phyloP scores from a whole-genome alignment of 2,888 invertebrate genomes.

The Siphlonurus alternatus region DNA sequence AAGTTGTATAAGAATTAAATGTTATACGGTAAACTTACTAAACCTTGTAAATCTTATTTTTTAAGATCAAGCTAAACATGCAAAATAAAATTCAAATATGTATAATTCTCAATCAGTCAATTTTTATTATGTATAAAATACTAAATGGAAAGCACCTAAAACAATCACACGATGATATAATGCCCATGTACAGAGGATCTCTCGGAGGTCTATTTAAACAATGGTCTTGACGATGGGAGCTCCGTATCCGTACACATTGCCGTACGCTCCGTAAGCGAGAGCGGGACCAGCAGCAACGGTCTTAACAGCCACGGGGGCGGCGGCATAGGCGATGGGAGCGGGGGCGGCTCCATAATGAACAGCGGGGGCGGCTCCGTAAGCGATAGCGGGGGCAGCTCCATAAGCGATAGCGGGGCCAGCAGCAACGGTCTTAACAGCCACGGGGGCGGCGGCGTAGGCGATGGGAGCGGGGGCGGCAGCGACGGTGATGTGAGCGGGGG shows the following conservation, averaged over 20 bases:
- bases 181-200: neutral
- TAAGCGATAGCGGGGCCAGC: constrained; percentile 14
- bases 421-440: neutral
- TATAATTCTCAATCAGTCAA: too few relatives aligned
- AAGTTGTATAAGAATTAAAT: too few relatives aligned
- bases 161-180: too few relatives aligned
- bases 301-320: neutral
- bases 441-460: neutral
- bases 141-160: too few relatives aligned
- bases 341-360: neutral
- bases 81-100: too few relatives aligned
- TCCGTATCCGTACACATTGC: neutral
- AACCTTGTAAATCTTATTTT: too few relatives aligned
- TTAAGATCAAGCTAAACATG: too few relatives aligned
- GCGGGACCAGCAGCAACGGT: neutral
- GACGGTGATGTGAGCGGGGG: neutral
- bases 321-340: neutral
- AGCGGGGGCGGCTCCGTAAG: neutral
- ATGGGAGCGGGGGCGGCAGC: neutral
- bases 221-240: neutral
- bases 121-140: too few relatives aligned
- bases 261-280: neutral
- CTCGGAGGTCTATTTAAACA: neutral
- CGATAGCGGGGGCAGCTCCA: neutral
- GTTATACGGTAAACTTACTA: too few relatives aligned